Conservation (phyloP, 2,888 invertebrate genomes). For the Eupithecia subumbrata region DNA sequence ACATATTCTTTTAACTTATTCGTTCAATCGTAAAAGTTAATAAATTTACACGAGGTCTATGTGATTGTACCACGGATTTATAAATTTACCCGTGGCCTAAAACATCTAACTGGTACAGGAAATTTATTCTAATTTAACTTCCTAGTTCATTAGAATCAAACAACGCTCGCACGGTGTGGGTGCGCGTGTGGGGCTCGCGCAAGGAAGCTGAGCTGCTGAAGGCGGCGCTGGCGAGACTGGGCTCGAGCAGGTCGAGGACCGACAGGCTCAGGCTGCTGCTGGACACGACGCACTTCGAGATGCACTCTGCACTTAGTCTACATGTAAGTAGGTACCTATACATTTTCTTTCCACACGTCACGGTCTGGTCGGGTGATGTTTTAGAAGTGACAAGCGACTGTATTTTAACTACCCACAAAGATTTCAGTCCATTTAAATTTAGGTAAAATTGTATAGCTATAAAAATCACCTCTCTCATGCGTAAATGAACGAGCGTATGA, state of each 20-base stretch:
- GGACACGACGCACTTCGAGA: neutral
- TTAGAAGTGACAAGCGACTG: neutral
- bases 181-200: slow-evolving; percentile 72
- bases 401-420: neutral
- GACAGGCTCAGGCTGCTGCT: slow-evolving; percentile 3
- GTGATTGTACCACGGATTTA: neutral
- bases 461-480: no score
- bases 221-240: slow-evolving; percentile 67
- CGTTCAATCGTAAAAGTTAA: neutral
- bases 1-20: no score
- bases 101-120: neutral
- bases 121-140: neutral
- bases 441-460: no score
- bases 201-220: slow-evolving; percentile 69
- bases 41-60: neutral
- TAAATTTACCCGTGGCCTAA: neutral
- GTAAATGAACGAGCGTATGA: no score
- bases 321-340: neutral
- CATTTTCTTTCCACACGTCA: neutral
- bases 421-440: no score
- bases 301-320: neutral
- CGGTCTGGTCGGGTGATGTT: neutral
- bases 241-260: slow-evolving; percentile 56
- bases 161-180: slow-evolving; percentile 64
- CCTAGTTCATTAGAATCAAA: slow-evolving; percentile 60